Evolutionary conservation across 2,888 invertebrate genomes (phyloP).

Genomic region (Chironomus tentans): DNA sequence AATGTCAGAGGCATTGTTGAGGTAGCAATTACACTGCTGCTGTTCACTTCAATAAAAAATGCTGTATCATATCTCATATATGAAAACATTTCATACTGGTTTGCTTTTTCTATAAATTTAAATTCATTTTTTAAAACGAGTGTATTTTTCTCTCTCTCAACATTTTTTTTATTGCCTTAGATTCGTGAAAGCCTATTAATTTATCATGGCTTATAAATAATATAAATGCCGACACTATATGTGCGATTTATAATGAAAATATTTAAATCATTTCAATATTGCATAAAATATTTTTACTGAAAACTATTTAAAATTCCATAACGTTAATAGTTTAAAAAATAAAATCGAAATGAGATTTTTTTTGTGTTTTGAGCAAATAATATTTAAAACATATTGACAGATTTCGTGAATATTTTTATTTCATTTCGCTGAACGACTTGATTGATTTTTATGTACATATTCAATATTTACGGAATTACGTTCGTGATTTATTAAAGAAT

Average conservation of each 20-base stretch:
- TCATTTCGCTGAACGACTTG: neutral
- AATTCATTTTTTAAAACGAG: no score
- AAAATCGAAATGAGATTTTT: neutral
- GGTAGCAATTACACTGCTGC: no score
- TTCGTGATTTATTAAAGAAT: slow-evolving; percentile 24
- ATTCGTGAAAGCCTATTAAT: neutral
- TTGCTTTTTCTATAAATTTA: no score
- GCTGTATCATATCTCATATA: no score
- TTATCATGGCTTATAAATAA: neutral
- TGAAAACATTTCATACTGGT: no score
- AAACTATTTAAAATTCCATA: neutral
- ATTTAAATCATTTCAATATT: neutral
- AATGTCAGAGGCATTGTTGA: no score
- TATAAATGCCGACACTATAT: neutral
- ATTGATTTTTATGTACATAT: slow-evolving; percentile 13
- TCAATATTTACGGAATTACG: slow-evolving; percentile 12
- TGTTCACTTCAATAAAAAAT: no score
- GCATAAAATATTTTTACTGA: neutral
- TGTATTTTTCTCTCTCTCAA: no score
- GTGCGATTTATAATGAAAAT: neutral
- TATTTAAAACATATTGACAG: neutral
- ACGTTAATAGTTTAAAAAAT: neutral
- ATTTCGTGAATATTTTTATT: neutral
- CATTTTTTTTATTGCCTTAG: no score
- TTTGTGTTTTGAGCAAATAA: neutral